Evolutionary conservation across 2,113 vertebrate species (phyloP), one percentile per base, ranked within the genome.

Genomic region (Scomber scombrus): DNA sequence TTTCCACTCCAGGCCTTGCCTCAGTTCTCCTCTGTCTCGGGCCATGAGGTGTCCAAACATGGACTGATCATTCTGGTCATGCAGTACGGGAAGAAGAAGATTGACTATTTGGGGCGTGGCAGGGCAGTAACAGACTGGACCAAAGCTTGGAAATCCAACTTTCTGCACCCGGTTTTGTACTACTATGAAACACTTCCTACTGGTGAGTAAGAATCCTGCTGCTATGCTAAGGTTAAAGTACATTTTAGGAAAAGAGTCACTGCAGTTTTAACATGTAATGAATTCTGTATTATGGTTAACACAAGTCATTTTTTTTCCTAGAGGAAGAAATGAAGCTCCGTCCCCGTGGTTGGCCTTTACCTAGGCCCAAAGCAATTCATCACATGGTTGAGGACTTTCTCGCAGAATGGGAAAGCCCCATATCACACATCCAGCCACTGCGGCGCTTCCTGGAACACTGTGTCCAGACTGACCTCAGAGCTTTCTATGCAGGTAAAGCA

Each of bases 301-400:
- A 8, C 0, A 19, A 11, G 5, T 47, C 31, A 66, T n/a, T 46
- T 47, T 8, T 45, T 45, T 40, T 54, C 11, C 60, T 93, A 99
- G 98, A 97, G 74, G 93, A 52, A 21, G 96, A 99, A 57, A 96
- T 99, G 95, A 96, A 84, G 74, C 92, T 91, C 78, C 95, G 93
- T n/a, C 96, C 96, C 0, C 74, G 87, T 0, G 93, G 95, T 4
- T 99, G 97, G 98, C 92, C 96, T 47, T 93, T 99, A 54, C 97
- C 98, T 1, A 94, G 96, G 40, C 98, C 98, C 11, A 85, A 92
- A 0, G 95, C 95, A 0, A 67, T 99, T 84, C 98, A 99, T 88
- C 97, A 99, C 90, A 93, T 99, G 11, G 95, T 99, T 40, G 98
- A 99, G 84, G 98, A 99, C 86, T 99, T 99, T 70, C 90, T 99